Base-by-base conservation (phyloP, 2,113 vertebrate genomes). In the Hucho hucho region DNA sequence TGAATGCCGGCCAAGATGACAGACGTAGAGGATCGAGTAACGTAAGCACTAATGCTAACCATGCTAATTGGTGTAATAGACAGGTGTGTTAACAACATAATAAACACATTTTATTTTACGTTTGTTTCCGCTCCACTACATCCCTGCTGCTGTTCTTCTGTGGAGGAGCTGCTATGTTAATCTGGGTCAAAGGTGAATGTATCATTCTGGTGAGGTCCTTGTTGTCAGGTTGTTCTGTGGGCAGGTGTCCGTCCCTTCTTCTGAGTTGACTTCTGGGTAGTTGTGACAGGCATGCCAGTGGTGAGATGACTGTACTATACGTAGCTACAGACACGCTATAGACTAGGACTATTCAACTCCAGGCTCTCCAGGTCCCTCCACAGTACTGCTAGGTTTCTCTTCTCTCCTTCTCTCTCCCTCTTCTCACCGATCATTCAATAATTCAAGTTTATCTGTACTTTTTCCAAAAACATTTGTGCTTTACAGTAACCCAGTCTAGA, bases 261-360 rank as follows among this genome's bases (percentile, higher is more conserved):
- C 24, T 32, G 65, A 75, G 77, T 65, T 69, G 76, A 76, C 66
- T 75, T 70, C 13, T 49, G 12, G 49, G 64, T 79, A 7, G 5
- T 91, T 86, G 91, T 95, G 91, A 89, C 92, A 91, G 92, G 92
- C 91, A 93, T 94, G 94, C 88, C 91, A 58, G 73, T 59, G 90
- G 84, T 90, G 87, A 90, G 84, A 87, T 87, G 89, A 89, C 87
- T 91, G 68, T 88, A 89, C 87, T 91, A 64, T 88, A 61, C n/a
- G 6, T 61, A 61, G 86, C 84, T 92, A 77, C 80, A 67, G 65
- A 49, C 6, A 14, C 70, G 81, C 75, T 67, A 22, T 12, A 63
- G 78, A 70, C 82, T 81, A 72, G 75, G 18, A 74, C 74, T 3
- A 46, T 0, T 87, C 79, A 25, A 53, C 80, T 85, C 81, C 70